Percentiles rank a stretch among this genome's conserved stretches.
phyloP scores from a whole-genome alignment of 2,113 vertebrate species.

The Cacatua alba region DNA sequence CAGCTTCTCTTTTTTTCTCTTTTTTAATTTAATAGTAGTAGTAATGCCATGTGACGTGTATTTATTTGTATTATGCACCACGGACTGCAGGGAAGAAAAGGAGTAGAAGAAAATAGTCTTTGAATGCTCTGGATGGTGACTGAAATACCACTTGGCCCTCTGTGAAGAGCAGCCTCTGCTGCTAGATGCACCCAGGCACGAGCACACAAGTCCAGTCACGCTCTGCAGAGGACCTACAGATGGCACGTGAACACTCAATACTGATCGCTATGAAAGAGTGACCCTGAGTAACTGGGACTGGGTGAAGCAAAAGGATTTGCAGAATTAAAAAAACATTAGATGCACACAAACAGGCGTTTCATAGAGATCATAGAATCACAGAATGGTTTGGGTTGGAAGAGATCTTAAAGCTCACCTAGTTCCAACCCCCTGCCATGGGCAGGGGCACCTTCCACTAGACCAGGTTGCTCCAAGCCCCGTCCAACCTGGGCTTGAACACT shows the following conservation, averaged over 20 bases:
- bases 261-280: rapidly evolving
- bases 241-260: too few species aligned
- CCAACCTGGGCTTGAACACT: background rate
- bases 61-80: background rate
- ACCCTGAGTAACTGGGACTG: background rate
- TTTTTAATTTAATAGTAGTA: background rate
- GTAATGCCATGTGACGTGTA: background rate
- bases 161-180: background rate
- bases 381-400: background rate
- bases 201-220: rapidly evolving
- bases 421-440: background rate
- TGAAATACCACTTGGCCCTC: background rate
- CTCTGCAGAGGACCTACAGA: background rate
- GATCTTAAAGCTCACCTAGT: background rate
- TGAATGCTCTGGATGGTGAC: background rate
- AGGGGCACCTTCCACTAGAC: background rate
- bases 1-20: background rate
- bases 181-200: background rate
- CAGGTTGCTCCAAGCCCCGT: background rate
- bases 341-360: background rate
- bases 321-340: background rate
- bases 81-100: background rate
- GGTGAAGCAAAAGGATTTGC: background rate
- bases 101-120: background rate
- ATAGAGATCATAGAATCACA: background rate